Evolutionary conservation across 2,797 vertebrate species (phyloP), one percentile per base, ranked within the genome.

Genomic region (Hapalemur alaotrensis): DNA sequence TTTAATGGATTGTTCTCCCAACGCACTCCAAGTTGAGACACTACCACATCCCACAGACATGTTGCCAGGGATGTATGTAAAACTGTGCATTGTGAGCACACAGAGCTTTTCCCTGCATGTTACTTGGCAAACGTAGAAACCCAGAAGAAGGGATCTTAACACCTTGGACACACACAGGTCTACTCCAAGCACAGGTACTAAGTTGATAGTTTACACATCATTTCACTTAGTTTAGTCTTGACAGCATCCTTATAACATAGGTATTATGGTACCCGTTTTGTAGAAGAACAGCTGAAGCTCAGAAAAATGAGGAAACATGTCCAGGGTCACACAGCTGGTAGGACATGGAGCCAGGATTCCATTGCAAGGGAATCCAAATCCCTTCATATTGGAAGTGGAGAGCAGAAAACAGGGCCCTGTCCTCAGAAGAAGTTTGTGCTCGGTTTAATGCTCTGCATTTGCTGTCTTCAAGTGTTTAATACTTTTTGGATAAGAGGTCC

Each of bases 1-100:
- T 93, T 93, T 97, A 98, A 98, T 98, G 98, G 98, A 95, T 85
- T 76, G 32, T 75, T 79, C 93, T 96, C 96, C 96, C 89, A 94
- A 95, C 73, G 80, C 93, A 82, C 90, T 95, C 95, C 48, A 82
- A 46, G 86, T 50, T 84, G 97, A 96, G 95, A 92, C 65, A 43
- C 83, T 76, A 88, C 82, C 95, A 32, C 84, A 80, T 43, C 52
- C 93, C 93, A 91, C 90, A 97, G 96, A 80, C 76, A n/a, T 32
- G 89, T 63, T 92, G 88, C 87, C 88, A 82, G 79, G 96, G 88
- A 73, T 69, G 25, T 32, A 59, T 10, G 7, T 63, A n/a, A 72
- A 75, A 84, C 15, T 18, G 65, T 81, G 63, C 78, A 63, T 76
- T 88, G 41, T 35, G 57, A 41, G 61, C 32, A 63, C 75, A 65